phyloP scores from a whole-genome alignment of 2,797 vertebrate species.

The Silurus aristotelis region DNA sequence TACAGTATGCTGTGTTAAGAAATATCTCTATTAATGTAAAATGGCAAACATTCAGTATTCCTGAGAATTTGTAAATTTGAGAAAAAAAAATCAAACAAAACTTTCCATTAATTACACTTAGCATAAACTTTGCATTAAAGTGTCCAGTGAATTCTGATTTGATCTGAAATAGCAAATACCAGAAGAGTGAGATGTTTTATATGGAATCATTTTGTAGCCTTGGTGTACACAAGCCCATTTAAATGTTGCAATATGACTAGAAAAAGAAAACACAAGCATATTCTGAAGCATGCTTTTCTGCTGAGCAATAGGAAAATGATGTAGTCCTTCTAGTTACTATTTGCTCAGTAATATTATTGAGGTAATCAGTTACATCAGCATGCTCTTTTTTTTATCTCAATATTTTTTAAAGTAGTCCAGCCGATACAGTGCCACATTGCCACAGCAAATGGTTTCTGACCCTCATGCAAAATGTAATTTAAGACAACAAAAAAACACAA shows the following conservation, averaged over 20 bases:
- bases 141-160: background rate
- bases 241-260: background rate
- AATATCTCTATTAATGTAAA: background rate
- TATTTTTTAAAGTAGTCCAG: background rate
- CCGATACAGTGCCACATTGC: background rate
- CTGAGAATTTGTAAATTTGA: background rate
- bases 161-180: background rate
- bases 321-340: background rate
- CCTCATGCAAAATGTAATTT: background rate
- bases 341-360: slow-evolving; percentile 23
- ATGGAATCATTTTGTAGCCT: background rate
- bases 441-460: background rate
- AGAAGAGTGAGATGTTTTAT: background rate
- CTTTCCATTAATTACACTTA: background rate
- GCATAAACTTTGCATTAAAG: background rate
- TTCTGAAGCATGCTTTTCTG: background rate
- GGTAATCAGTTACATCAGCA: slow-evolving; percentile 7
- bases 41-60: background rate
- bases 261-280: background rate
- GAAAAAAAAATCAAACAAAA: background rate
- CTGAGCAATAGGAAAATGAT: slow-evolving; percentile 10
- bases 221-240: background rate
- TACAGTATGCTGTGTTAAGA: background rate
- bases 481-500: background rate
- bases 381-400: background rate